Conservation (phyloP, 2,888 invertebrate genomes). For the Synanthedon vespiformis region DNA sequence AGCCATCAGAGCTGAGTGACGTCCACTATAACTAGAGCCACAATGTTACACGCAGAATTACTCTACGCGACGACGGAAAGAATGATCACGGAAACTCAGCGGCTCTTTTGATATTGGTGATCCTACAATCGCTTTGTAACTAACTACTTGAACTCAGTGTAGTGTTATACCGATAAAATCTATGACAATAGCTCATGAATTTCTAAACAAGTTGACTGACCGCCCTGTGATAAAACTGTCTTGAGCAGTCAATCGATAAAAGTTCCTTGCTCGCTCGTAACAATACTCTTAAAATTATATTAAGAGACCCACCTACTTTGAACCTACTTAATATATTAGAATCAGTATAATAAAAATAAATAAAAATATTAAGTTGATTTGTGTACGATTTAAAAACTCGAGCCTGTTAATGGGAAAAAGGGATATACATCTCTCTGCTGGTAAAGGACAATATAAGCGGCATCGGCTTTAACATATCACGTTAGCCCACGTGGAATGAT, state of each 20-base stretch:
- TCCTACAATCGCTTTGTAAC: conserved; percentile 12
- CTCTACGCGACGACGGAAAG: conserved; percentile 3
- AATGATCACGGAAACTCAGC: conserved; percentile 4
- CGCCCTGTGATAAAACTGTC: background rate
- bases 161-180: conserved; percentile 10
- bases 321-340: too few relatives aligned
- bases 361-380: too few relatives aligned
- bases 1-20: conserved; percentile 8
- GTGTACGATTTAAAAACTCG: too few relatives aligned
- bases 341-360: too few relatives aligned
- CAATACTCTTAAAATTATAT: too few relatives aligned
- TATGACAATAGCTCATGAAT: conserved; percentile 9
- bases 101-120: conserved; percentile 8
- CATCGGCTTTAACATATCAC: too few relatives aligned
- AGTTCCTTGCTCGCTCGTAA: too few relatives aligned
- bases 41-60: conserved; percentile 6
- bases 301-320: too few relatives aligned
- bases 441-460: too few relatives aligned
- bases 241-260: background rate
- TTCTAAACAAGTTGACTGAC: conserved; percentile 9
- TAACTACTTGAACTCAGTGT: conserved; percentile 11
- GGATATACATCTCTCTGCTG: too few relatives aligned
- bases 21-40: conserved; percentile 8
- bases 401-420: too few relatives aligned
- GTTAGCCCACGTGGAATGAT: too few relatives aligned